These are phyloP conservation scores for Ameiurus melas DNA, from an alignment of 2,113 vertebrate genomes.

Conservation along the genomic window DNA sequence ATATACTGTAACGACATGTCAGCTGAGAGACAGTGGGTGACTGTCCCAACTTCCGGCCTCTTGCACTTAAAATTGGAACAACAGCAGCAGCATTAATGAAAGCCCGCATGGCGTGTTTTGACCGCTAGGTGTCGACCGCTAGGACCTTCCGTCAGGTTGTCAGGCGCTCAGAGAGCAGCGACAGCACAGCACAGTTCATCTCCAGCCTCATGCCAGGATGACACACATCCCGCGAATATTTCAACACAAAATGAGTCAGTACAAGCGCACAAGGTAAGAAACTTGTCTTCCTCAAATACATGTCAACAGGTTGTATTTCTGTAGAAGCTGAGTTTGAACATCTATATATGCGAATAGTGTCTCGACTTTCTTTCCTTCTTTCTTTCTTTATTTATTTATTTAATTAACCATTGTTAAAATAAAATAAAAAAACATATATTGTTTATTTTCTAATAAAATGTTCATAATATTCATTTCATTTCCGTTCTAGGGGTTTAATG, in stretches of 20 bases:
- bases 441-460: neutral
- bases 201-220: conserved; percentile 3
- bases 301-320: neutral
- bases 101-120: neutral
- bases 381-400: no score
- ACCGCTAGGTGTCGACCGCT: conserved; percentile 29
- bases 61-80: neutral
- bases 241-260: neutral
- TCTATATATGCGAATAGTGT: neutral
- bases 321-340: neutral
- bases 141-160: conserved; percentile 11
- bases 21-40: neutral
- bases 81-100: neutral
- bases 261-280: conserved; percentile 18
- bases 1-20: neutral
- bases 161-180: neutral
- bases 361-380: neutral
- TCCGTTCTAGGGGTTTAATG: neutral
- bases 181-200: neutral
- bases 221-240: conserved; percentile 8
- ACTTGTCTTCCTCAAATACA: neutral
- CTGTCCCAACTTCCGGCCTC: neutral
- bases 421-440: neutral
- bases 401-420: neutral
- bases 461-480: neutral